Base-by-base conservation (phyloP, 2,888 invertebrate species). In the Luffia ferchaultella region DNA sequence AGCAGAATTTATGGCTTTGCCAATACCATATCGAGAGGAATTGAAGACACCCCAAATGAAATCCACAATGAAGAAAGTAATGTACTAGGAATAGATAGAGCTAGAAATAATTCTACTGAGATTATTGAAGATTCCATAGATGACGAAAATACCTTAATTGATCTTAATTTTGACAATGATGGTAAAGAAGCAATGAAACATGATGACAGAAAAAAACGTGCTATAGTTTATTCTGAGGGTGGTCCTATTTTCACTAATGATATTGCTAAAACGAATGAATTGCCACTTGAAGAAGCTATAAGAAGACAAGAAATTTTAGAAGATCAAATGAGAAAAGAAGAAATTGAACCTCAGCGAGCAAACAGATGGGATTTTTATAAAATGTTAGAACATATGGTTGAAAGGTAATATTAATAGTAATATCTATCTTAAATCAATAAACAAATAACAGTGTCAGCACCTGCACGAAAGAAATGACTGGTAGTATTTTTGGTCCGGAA, bases 341-440 rank as follows among this genome's bases (percentile, higher is more conserved):
- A 75, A 53, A 30, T 30, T 3, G 12, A 3, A 30, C 74, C 76
- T 0, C 76, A 77, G 51, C 68, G 74, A 59, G 80, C 83, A 75
- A 83, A 83, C 50, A 69, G 88, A 63, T 90, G 90, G 90, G 87
- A 86, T 59, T 82, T 90, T 55, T 92, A 92, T 67, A 87, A 86
- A 67, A 73, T 87, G 41, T 64, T 90, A 17, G 88, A 88, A 56
- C 82, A 85, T 46, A 85, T 87, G 68, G 79, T 82, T 40, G 82
- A 87, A 61, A 82, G 85, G 89, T 89, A 70, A 64, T 64, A 57
- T 12, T 51, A 40, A 17, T 40, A 30, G 16, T n/a, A n/a, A n/a
- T n/a, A n/a, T n/a, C n/a, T n/a, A n/a, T n/a, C n/a, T n/a, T n/a
- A n/a, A n/a, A n/a, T n/a, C n/a, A n/a, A n/a, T n/a, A n/a, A n/a